Conservation (phyloP, 2,888 invertebrate species). For the Acanthococcus lagerstroemiae region DNA sequence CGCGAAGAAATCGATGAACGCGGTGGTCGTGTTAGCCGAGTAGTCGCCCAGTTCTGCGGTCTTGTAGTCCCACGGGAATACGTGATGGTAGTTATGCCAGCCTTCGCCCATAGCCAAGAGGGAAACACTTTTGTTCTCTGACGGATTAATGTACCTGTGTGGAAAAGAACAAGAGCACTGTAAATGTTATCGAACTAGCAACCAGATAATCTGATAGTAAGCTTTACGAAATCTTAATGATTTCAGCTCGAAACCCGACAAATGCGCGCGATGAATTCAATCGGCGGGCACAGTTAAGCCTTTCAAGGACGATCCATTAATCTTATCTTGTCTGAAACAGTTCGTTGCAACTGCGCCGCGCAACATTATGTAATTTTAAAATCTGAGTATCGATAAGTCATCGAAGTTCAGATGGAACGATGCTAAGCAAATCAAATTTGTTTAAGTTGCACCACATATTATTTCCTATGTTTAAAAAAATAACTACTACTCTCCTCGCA, state of each 20-base stretch:
- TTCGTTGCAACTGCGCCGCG: too few relatives aligned
- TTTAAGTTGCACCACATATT: too few relatives aligned
- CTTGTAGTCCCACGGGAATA: constrained; percentile 45
- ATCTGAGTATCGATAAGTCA: too few relatives aligned
- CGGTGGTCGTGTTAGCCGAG: constrained; percentile 38
- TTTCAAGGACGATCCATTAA: too few relatives aligned
- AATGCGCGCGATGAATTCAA: neutral
- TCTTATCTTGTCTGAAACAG: too few relatives aligned
- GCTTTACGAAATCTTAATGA: neutral
- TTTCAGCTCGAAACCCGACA: neutral
- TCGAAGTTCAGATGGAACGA: too few relatives aligned
- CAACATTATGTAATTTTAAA: too few relatives aligned
- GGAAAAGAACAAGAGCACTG: constrained; percentile 7
- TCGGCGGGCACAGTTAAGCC: too few relatives aligned
- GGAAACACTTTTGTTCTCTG: constrained; percentile 37
- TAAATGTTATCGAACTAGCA: neutral
- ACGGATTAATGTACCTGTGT: constrained; percentile 39
- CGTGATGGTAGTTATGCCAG: constrained; percentile 51
- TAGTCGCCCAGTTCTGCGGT: constrained; percentile 39
- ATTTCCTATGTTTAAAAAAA: too few relatives aligned
- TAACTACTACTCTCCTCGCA: too few relatives aligned
- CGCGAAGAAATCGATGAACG: constrained; percentile 51
- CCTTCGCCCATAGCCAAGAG: constrained; percentile 40
- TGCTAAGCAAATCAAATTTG: too few relatives aligned
- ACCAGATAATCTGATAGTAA: neutral